These are phyloP conservation scores for Alentia gelatinosa DNA, from an alignment of 2,888 invertebrate genomes.

Conservation along the genomic window DNA sequence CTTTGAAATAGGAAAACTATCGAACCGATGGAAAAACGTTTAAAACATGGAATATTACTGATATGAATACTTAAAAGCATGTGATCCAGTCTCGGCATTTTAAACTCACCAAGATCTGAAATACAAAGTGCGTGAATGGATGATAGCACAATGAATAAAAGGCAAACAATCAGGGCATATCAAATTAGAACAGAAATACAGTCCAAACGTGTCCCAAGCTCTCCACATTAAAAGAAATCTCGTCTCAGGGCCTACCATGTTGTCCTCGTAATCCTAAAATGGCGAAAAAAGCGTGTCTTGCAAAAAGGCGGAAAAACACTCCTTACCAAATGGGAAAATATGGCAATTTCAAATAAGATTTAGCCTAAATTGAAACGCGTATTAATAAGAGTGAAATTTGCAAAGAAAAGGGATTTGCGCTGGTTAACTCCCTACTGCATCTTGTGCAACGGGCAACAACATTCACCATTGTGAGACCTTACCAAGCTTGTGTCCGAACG, in stretches of 20 bases:
- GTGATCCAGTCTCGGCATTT: neutral
- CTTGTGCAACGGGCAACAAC: neutral
- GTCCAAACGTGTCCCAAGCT: neutral
- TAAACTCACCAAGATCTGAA: slow-evolving; percentile 53
- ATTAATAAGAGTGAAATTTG: too few species aligned
- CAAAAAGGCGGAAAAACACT: neutral
- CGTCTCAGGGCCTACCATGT: too few species aligned
- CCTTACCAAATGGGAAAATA: neutral
- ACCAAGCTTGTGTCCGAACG: slow-evolving; percentile 64
- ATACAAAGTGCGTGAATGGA: neutral
- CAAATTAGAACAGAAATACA: neutral
- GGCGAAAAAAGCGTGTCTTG: neutral
- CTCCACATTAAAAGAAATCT: neutral
- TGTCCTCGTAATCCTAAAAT: neutral
- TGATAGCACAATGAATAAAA: neutral
- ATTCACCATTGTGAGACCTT: neutral
- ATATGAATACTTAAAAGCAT: slow-evolving; percentile 2
- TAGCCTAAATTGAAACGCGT: neutral
- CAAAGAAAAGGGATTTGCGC: too few species aligned
- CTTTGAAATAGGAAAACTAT: slow-evolving; percentile 8
- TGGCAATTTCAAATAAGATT: neutral
- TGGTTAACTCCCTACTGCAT: too few species aligned
- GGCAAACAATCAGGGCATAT: neutral
- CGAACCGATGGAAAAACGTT: slow-evolving; percentile 18
- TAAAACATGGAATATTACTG: slow-evolving; percentile 22